These are phyloP conservation scores for Scaptomyza cyrtandrae DNA, from an alignment of 2,888 invertebrate species.

Conservation along the genomic window DNA sequence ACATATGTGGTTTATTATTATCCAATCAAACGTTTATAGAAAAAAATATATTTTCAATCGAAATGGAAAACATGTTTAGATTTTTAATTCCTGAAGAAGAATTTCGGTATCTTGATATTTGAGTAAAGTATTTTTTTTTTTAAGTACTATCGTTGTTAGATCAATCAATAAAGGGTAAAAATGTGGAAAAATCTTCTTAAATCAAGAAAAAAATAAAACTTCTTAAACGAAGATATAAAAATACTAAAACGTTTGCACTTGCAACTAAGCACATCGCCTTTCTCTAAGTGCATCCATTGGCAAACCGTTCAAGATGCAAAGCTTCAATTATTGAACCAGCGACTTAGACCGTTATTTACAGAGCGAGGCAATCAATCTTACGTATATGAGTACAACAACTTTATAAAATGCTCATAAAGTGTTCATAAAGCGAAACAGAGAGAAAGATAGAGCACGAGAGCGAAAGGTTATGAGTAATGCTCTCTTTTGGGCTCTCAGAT, in stretches of 20 bases:
- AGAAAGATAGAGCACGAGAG: neutral
- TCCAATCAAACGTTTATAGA: no score
- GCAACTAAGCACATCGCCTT: neutral
- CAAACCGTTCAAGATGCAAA: neutral
- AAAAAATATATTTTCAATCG: no score
- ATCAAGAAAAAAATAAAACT: no score
- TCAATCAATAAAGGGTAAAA: no score
- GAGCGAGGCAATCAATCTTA: neutral
- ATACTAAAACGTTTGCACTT: neutral
- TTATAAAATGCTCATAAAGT: conserved; percentile 1
- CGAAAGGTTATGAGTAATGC: neutral
- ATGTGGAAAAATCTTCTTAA: no score
- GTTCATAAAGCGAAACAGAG: neutral
- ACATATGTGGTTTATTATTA: neutral
- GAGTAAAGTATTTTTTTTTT: no score
- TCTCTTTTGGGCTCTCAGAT: conserved; percentile 2
- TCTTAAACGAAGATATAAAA: neutral
- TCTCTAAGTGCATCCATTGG: neutral
- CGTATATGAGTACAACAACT: neutral
- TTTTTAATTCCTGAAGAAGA: no score
- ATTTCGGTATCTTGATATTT: no score
- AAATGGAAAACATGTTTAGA: no score
- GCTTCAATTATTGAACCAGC: conserved; percentile 12
- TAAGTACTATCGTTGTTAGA: no score
- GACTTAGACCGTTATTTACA: conserved; percentile 5